These are phyloP conservation scores for Rhysida immarginata DNA, from an alignment of 1,140 invertebrate species.

Conservation along the genomic window DNA sequence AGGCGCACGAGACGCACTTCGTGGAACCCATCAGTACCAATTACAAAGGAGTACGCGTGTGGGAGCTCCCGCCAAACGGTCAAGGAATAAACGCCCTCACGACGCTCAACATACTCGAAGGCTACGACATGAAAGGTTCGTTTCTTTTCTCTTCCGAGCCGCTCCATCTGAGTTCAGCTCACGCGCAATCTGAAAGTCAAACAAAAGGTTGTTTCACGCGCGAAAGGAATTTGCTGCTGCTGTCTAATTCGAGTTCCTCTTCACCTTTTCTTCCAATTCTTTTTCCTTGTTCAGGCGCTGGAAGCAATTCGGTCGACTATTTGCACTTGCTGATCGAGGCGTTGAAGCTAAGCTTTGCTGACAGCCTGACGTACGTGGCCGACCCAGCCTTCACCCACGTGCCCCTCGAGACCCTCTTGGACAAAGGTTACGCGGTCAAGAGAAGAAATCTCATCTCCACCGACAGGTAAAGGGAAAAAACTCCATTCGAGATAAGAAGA, in stretches of 20 bases:
- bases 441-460: conserved; percentile 15
- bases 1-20: conserved; percentile 23
- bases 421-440: conserved; percentile 26
- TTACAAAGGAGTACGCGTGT: conserved; percentile 21
- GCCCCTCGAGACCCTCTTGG: conserved; percentile 23
- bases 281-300: conserved; percentile 15
- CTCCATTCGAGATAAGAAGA: no score
- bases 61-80: conserved; percentile 25
- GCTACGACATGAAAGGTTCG: conserved; percentile 19
- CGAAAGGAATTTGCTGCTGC: no score
- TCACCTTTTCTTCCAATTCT: no score
- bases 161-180: no score
- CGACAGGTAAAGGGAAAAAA: neutral
- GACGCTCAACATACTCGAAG: conserved; percentile 29
- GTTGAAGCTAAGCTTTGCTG: conserved; percentile 28
- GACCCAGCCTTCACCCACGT: conserved; percentile 20
- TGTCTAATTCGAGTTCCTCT: no score
- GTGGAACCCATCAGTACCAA: conserved; percentile 11
- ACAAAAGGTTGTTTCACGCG: no score
- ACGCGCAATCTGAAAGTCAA: no score
- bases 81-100: conserved; percentile 29
- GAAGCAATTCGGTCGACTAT: conserved; percentile 21
- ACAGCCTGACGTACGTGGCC: conserved; percentile 24
- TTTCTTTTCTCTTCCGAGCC: no score
- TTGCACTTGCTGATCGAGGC: conserved; percentile 29